These are phyloP conservation scores for Anoplolepis gracilipes DNA, from an alignment of 1,140 invertebrate genomes.

Conservation along the genomic window DNA sequence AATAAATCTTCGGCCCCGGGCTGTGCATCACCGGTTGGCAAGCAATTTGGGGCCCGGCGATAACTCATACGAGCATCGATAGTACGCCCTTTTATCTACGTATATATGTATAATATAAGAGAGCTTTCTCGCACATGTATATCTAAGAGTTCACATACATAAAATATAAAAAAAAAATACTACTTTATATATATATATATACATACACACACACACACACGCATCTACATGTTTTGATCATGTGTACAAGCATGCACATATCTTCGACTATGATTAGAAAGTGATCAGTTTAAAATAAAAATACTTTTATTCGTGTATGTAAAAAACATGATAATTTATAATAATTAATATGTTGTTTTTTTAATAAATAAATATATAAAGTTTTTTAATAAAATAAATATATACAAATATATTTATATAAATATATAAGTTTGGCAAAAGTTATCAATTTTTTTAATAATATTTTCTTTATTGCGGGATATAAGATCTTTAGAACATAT, in stretches of 20 bases:
- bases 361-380: too few relatives aligned
- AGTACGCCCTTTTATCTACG: slow-evolving; percentile 72
- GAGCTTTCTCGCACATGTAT: slow-evolving; percentile 45
- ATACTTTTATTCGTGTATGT: not conserved
- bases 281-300: not conserved
- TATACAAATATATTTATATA: too few relatives aligned
- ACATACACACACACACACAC: not conserved
- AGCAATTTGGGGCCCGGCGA: slow-evolving; percentile 84
- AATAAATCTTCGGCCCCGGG: slow-evolving; percentile 84
- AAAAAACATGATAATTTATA: not conserved
- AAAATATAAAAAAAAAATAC: slow-evolving; percentile 61
- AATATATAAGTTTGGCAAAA: not conserved
- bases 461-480: not conserved
- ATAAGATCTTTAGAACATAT: not conserved
- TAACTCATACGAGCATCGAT: slow-evolving; percentile 85
- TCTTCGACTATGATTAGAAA: not conserved
- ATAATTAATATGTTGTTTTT: not conserved
- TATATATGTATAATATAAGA: slow-evolving; percentile 34
- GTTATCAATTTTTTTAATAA: not conserved
- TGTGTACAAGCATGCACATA: not conserved
- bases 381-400: too few relatives aligned
- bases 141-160: slow-evolving; percentile 70
- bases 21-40: slow-evolving; percentile 85
- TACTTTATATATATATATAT: not conserved
- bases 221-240: not conserved